A percentile compares a stretch with the other conserved stretches of the same genome.
Conservation (phyloP, 2,888 invertebrate species). For the Torymus aiolomorphi region DNA sequence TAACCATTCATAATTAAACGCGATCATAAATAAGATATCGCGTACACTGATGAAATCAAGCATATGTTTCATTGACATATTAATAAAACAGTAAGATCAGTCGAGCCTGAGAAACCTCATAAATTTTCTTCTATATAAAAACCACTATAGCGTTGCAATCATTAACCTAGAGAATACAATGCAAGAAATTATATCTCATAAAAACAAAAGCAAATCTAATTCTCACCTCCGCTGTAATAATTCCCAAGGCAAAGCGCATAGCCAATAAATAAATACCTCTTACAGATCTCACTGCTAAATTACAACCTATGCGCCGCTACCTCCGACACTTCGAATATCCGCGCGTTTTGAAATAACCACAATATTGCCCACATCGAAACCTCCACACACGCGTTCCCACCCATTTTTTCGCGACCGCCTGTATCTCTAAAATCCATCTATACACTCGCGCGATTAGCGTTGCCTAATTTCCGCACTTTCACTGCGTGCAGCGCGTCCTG, state of each 20-base stretch:
- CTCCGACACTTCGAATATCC: no score
- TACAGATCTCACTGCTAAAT: neutral
- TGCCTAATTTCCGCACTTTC: constrained; percentile 47
- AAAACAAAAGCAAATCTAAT: constrained; percentile 24
- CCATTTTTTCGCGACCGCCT: neutral
- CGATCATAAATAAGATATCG: no score
- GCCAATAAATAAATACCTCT: constrained; percentile 23
- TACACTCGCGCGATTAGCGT: constrained; percentile 9
- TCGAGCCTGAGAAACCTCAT: no score
- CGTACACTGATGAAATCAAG: no score
- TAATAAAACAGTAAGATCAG: no score
- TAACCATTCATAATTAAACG: no score
- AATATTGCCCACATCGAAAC: constrained; percentile 16
- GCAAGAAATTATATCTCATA: no score
- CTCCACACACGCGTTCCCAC: constrained; percentile 10
- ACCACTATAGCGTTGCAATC: no score
- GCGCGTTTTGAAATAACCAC: constrained; percentile 28
- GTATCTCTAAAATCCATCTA: constrained; percentile 39
- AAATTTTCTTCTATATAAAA: no score
- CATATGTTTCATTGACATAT: no score
- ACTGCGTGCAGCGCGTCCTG: constrained; percentile 16
- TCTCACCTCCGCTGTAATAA: constrained; percentile 14
- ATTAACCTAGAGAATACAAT: neutral
- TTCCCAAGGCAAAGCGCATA: constrained; percentile 24
- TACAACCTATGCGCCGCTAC: no score